Conservation (phyloP, 2,113 vertebrate species). For the Neodontobutis hainanensis region DNA sequence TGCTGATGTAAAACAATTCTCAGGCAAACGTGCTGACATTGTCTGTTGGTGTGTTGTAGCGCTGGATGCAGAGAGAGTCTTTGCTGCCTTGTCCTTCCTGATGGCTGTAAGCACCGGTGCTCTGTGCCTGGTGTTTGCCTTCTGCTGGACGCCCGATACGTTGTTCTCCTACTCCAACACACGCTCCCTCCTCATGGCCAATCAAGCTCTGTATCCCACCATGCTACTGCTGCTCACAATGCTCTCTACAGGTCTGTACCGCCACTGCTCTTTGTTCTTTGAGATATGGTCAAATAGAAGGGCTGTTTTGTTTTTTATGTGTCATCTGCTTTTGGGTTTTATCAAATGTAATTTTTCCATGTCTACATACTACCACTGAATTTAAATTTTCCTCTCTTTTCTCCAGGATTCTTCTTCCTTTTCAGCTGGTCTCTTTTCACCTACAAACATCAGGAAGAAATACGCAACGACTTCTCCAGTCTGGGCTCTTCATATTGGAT, state of each 20-base stretch:
- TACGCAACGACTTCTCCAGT: conserved; percentile 58
- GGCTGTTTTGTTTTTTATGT: too few relatives aligned
- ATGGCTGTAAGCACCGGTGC: conserved; percentile 74
- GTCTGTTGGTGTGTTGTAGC: conserved; percentile 46
- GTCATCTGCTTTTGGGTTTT: conserved; percentile 43
- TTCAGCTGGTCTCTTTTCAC: conserved; percentile 81
- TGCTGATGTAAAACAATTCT: too few relatives aligned
- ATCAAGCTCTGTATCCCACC: conserved; percentile 75
- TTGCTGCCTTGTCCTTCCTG: conserved; percentile 75
- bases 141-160: conserved; percentile 78
- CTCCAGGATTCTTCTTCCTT: conserved; percentile 80
- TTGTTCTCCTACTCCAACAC: conserved; percentile 79
- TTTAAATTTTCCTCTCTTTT: conserved; percentile 8
- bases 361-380: background rate
- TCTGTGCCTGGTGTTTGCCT: conserved; percentile 78
- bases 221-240: conserved; percentile 78
- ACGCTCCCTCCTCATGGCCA: conserved; percentile 73
- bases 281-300: too few relatives aligned
- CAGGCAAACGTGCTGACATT: background rate
- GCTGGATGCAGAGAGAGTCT: conserved; percentile 71
- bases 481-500: conserved; percentile 76
- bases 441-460: conserved; percentile 72
- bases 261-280: background rate
- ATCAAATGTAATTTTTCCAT: conserved; percentile 7
- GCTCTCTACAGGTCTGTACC: conserved; percentile 78